A percentile compares a stretch with the other conserved stretches of the same genome.
Evolutionary conservation across 2,113 vertebrate genomes (phyloP).

Genomic region (Bufo gargarizans): DNA sequence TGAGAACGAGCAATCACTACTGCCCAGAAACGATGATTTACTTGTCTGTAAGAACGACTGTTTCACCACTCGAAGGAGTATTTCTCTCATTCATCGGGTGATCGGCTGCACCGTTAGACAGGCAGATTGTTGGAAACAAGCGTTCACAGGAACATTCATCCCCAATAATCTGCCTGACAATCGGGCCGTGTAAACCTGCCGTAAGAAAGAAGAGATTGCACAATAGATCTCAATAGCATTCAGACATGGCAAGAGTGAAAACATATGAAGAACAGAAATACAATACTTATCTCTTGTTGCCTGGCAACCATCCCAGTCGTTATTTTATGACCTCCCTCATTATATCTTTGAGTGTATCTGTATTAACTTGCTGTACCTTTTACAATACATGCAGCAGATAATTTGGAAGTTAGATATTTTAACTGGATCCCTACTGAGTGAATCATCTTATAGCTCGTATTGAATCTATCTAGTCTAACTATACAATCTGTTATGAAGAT

Average conservation of each 20-base stretch:
- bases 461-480: neutral
- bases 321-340: neutral
- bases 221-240: neutral
- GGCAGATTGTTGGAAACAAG: too few relatives aligned
- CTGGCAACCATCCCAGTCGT: neutral
- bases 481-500: neutral
- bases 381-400: neutral
- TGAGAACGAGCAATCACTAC: too few relatives aligned
- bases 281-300: neutral
- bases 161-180: too few relatives aligned
- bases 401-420: neutral
- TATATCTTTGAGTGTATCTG: neutral
- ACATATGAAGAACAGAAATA: neutral
- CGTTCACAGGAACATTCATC: too few relatives aligned
- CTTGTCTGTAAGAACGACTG: too few relatives aligned
- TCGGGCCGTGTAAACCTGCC: too few relatives aligned
- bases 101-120: too few relatives aligned
- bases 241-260: neutral
- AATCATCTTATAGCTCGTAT: neutral
- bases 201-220: neutral
- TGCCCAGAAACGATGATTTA: too few relatives aligned
- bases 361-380: neutral
- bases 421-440: neutral
- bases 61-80: too few relatives aligned
- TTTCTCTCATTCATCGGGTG: too few relatives aligned